Percentiles rank a stretch among this genome's conserved stretches.
These are phyloP conservation scores for Lynx canadensis DNA, from an alignment of 2,113 vertebrate species.

Conservation along the genomic window DNA sequence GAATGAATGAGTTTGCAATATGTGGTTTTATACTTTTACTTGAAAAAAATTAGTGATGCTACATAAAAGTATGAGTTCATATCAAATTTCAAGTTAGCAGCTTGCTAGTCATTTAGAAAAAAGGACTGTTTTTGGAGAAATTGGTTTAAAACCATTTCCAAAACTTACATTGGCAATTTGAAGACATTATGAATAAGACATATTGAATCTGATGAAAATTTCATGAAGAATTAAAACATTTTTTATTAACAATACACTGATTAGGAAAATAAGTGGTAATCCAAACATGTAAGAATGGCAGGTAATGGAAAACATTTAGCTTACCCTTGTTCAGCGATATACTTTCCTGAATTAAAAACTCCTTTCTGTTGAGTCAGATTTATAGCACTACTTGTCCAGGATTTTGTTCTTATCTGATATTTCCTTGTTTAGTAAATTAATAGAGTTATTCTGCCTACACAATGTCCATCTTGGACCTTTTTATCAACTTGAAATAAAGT, in stretches of 20 bases:
- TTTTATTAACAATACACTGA: not conserved
- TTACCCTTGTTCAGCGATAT: not conserved
- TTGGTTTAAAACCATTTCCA: not conserved
- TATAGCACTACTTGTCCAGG: not conserved
- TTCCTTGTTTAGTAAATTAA: not conserved
- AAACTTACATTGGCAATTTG: not conserved
- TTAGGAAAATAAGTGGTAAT: not conserved
- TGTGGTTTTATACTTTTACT: not conserved
- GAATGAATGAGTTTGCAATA: not conserved
- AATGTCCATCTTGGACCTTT: not conserved
- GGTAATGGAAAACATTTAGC: not conserved
- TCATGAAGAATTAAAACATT: not conserved
- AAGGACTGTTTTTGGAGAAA: not conserved
- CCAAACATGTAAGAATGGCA: not conserved
- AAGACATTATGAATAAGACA: not conserved
- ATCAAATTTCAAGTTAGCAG: not conserved
- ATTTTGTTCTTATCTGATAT: not conserved
- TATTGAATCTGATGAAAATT: not conserved
- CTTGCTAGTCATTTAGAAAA: not conserved
- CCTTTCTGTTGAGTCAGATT: not conserved
- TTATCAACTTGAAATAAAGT: slow-evolving; percentile 35
- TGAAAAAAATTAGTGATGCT: not conserved
- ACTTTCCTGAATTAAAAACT: slow-evolving; percentile 1
- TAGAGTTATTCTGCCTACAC: not conserved
- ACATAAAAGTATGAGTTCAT: not conserved